Conservation (phyloP, 2,797 vertebrate genomes). For the Danio jaintianensis region DNA sequence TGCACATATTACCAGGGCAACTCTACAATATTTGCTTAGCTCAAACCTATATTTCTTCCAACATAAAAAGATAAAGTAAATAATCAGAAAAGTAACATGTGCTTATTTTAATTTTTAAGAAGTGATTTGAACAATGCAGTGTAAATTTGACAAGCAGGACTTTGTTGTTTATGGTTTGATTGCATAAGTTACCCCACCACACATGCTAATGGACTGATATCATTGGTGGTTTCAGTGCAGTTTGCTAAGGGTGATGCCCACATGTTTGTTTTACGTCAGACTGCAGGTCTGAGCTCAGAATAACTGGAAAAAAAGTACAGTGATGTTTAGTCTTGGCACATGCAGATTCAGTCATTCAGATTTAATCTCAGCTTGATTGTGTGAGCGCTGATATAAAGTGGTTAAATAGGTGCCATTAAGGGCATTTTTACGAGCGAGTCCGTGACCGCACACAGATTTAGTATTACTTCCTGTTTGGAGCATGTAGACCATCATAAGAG, state of each 20-base stretch:
- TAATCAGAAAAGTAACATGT: background rate
- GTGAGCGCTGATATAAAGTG: background rate
- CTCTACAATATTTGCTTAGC: no score
- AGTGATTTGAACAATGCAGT: background rate
- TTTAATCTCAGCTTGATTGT: conserved; percentile 5
- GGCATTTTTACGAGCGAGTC: background rate
- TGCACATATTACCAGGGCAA: no score
- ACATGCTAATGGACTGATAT: background rate
- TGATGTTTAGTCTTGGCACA: background rate
- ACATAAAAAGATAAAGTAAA: background rate
- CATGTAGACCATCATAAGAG: conserved; percentile 5
- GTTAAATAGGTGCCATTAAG: conserved; percentile 7
- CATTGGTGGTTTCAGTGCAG: background rate
- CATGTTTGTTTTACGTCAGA: conserved; percentile 26
- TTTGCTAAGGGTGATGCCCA: background rate
- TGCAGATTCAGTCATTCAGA: conserved; percentile 15
- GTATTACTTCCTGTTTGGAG: background rate
- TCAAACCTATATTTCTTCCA: background rate
- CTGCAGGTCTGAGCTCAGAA: background rate
- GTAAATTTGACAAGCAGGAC: background rate
- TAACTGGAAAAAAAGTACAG: background rate
- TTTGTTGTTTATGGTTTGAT: background rate
- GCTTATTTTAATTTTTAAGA: background rate
- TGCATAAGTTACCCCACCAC: background rate
- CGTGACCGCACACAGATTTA: background rate